Evolutionary conservation across 2,888 invertebrate genomes (phyloP), one percentile per base, ranked within the genome.

Genomic region (Oscheius sp.): DNA sequence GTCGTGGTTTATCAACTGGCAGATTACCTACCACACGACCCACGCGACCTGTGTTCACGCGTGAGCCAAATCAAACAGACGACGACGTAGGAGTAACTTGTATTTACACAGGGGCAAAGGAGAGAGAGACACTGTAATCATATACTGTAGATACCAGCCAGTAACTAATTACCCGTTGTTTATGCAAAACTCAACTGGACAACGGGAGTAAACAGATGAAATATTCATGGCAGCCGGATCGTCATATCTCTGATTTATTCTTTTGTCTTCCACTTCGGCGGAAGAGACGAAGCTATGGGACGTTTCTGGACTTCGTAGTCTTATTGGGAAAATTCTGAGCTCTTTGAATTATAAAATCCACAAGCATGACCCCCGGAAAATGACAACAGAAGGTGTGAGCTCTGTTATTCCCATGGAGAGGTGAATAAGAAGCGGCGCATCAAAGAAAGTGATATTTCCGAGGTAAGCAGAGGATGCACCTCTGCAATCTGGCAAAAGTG

Each of bases 21-120:
- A 21, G 61, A 61, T 61, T 61, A 61, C 21, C 43, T 43, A n/a
- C 43, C 61, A 43, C 61, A 43, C 61, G 61, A 43, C 43, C 43
- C 6, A 5, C n/a, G 18, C 6, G n/a, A 35, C 5, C 35, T 9
- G 3, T 35, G 35, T 35, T 35, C 49, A 49, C 49, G 13, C 49
- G 49, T 49, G 35, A 35, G 35, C 35, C 35, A 35, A 35, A 3
- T 35, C 35, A 35, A 35, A 35, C 35, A 35, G 35, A 9, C 35
- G 35, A 35, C 35, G 35, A 35, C 35, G 35, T 6, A 3, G 35
- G 35, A 35, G 35, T 35, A 35, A 35, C 35, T 35, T 3, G 9
- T 35, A 35, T 35, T 35, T 35, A 35, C 35, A 35, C 35, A 6
- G 35, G 35, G 35, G 5, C 3, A 35, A 35, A 35, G 35, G 35